Evolutionary conservation across 2,797 vertebrate genomes (phyloP).

Genomic region (Alcedo quadribrachys): DNA sequence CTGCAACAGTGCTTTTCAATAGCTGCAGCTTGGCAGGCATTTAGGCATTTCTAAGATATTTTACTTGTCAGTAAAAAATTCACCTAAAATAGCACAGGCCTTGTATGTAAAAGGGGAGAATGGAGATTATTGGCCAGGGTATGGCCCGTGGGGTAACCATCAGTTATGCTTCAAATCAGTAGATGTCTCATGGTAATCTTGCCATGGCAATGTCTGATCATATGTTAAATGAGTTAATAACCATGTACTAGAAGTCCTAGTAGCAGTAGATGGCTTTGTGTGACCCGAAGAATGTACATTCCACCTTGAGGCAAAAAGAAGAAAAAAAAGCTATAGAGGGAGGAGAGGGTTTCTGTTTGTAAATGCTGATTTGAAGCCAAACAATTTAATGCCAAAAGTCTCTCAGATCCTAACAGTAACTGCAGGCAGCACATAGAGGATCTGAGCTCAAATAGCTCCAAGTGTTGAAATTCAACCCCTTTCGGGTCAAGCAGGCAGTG

Average conservation of each 20-base stretch:
- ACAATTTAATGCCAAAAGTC: conserved; percentile 20
- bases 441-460: conserved; percentile 16
- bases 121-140: background rate
- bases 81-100: background rate
- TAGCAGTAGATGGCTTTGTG: background rate
- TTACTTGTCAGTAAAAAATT: background rate
- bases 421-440: conserved; percentile 12
- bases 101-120: background rate
- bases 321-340: too few species aligned
- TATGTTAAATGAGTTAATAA: background rate
- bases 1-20: background rate
- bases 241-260: background rate
- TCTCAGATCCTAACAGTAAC: conserved; percentile 18
- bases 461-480: conserved; percentile 46
- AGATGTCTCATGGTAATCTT: background rate
- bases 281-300: conserved; percentile 22
- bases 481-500: conserved; percentile 31
- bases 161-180: background rate
- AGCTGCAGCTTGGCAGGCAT: background rate
- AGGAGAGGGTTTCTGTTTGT: background rate
- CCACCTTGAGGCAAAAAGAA: background rate
- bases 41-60: background rate
- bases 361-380: conserved; percentile 19
- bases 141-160: background rate
- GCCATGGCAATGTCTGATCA: background rate